phyloP scores from a whole-genome alignment of 2,797 vertebrate genomes.

The Halcyon leucocephala region DNA sequence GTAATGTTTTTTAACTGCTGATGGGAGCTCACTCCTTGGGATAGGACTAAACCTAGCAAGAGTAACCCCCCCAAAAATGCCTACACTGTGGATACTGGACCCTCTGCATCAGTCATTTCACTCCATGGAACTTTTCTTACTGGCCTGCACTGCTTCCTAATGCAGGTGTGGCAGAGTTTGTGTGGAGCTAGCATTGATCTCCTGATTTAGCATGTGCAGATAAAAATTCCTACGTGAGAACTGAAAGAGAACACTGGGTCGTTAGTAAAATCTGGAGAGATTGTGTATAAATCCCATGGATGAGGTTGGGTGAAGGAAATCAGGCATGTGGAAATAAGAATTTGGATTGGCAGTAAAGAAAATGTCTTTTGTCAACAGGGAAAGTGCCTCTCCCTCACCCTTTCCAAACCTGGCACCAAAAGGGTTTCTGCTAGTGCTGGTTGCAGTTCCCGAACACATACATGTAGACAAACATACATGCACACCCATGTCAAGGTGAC shows the following conservation, averaged over 20 bases:
- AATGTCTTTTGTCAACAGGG: background rate
- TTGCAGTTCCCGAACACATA: background rate
- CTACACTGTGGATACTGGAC: background rate
- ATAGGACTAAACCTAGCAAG: background rate
- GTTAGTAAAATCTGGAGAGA: background rate
- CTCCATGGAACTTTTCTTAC: background rate
- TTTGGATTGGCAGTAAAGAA: background rate
- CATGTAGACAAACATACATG: accelerated
- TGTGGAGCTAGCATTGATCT: background rate
- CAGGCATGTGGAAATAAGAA: background rate
- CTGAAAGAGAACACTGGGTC: background rate
- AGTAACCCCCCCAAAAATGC: accelerated
- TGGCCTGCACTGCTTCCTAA: background rate
- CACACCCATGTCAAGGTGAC: background rate
- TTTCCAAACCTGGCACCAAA: background rate
- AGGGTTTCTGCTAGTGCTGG: background rate
- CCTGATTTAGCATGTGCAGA: background rate
- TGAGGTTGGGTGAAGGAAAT: background rate
- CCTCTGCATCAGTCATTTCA: background rate
- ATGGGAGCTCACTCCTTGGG: background rate
- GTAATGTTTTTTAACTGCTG: background rate
- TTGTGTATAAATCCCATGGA: background rate
- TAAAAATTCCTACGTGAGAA: background rate
- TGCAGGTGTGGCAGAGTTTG: background rate
- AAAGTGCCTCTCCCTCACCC: background rate